Base-by-base conservation (phyloP, 2,888 invertebrate species). In the Caenorhabditis imperialis region DNA sequence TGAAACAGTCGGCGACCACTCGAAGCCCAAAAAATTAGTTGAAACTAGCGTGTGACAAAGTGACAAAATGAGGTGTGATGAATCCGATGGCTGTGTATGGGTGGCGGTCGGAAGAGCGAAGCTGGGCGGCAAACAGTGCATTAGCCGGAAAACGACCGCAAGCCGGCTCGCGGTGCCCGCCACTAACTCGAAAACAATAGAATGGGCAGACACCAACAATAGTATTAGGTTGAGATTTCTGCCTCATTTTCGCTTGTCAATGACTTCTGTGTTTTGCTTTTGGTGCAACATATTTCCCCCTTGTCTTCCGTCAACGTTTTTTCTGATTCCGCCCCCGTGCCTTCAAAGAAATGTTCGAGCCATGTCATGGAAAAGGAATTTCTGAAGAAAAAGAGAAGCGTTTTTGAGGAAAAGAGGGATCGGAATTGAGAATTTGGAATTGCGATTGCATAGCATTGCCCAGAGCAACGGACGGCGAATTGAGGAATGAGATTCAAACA, bases 61-160 rank as follows among this genome's bases (percentile, higher is more conserved):
- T 67, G 57, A 67, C 57, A 48, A 67, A 67, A 57, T 57, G 55
- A 67, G 67, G 67, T 67, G 67, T 67, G 67, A 67, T 67, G 67
- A 67, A 57, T 67, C 57, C 67, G 57, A 54, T 57, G 57, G 67
- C 57, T 67, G 67, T 57, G 50, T 67, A 57, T 51, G 60, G 60
- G 60, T 58, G 60, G 58, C 58, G 51, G 54, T 25, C 44, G 53
- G 38, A 20, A 23, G 23, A 37, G 51, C 57, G 60, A 69, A 58
- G 69, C 69, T 60, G 58, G 53, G 69, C 53, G 60, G 53, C 60
- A 60, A 69, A 60, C 60, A 60, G 35, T 60, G 50, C 67, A 67
- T 67, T 57, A 57, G 67, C 67, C 67, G 67, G 57, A 67, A 67
- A 57, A 50, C 57, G 58, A 58, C n/a, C 30, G 69, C 58, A 27